Base-by-base conservation (phyloP, 2,888 invertebrate species). In the Petrolisthes cinctipes region DNA sequence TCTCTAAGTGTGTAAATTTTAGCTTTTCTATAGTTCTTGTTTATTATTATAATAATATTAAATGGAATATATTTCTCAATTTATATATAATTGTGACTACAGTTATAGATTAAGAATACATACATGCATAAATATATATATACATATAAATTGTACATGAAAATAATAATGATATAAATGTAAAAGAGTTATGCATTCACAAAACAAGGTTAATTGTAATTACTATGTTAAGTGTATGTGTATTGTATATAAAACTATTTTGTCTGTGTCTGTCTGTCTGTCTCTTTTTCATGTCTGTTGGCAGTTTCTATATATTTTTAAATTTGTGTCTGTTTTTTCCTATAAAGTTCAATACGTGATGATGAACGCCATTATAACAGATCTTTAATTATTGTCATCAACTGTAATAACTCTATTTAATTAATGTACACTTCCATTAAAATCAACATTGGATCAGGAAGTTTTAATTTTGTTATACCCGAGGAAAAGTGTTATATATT, bases 221-320 rank as follows among this genome's bases (percentile, higher is more conserved):
- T n/a, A n/a, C n/a, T n/a, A n/a, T n/a, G n/a, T n/a, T n/a, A n/a
- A n/a, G n/a, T n/a, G n/a, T n/a, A 17, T 71, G 71, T 71, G 14
- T 71, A 71, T 20, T 71, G 71, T 71, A 71, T 20, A 71, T 71
- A 71, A 71, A 71, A n/a, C 14, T 37, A 17, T n/a, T 71, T 71
- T 71, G 20, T 61, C 61, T 61, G 61, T 61, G 37, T 37, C 37
- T 37, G 37, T 37, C 37, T 37, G 37, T 37, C 37, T 37, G 37
- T 37, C 37, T 37, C 37, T 17, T 61, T 61, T 61, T 61, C 61
- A 17, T 61, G 20, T 71, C 71, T 71, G 71, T 71, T 11, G 71
- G 71, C 71, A 71, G 71, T 71, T 71, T 71, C 71, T 71, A 71
- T 71, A 71, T 71, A n/a, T 71, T 71, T 71, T n/a, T 14, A 71